Conservation (phyloP, 2,888 invertebrate genomes). For the Dasysyrphus tricinctus region DNA sequence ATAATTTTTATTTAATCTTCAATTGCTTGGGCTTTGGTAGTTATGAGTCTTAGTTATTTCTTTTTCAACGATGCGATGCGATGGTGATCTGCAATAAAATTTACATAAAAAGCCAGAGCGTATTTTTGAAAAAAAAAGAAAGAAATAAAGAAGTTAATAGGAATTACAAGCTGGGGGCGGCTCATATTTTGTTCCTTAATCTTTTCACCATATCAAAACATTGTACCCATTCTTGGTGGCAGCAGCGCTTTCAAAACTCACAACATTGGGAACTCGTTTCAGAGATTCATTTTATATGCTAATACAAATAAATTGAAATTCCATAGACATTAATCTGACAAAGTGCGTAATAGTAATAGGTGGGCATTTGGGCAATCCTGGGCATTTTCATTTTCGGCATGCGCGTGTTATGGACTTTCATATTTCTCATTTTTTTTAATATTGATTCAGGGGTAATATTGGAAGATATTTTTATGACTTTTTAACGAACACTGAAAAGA, state of each 20-base stretch:
- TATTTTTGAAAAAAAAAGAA: not conserved
- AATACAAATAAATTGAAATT: constrained; percentile 68
- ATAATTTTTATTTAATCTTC: not conserved
- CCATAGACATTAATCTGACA: constrained; percentile 73
- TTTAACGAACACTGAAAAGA: constrained; percentile 65
- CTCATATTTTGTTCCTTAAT: not conserved
- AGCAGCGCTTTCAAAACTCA: not conserved
- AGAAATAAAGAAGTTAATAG: constrained; percentile 19
- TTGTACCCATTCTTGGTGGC: not conserved
- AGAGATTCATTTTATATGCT: constrained; percentile 61
- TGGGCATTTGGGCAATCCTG: constrained; percentile 31
- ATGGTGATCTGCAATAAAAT: constrained; percentile 15
- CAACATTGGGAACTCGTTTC: not conserved
- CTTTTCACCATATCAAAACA: not conserved
- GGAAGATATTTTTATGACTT: constrained; percentile 58
- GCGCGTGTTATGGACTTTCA: constrained; percentile 17
- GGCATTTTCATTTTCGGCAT: constrained; percentile 2
- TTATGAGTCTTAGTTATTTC: not conserved
- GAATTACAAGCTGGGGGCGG: constrained; percentile 23
- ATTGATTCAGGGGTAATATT: constrained; percentile 29
- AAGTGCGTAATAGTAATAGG: constrained; percentile 67
- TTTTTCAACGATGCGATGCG: not conserved
- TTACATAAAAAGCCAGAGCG: not conserved
- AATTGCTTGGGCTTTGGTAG: too few species aligned
- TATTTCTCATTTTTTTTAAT: not conserved